Base-by-base conservation (phyloP, 2,113 vertebrate species). In the Ameiurus melas region DNA sequence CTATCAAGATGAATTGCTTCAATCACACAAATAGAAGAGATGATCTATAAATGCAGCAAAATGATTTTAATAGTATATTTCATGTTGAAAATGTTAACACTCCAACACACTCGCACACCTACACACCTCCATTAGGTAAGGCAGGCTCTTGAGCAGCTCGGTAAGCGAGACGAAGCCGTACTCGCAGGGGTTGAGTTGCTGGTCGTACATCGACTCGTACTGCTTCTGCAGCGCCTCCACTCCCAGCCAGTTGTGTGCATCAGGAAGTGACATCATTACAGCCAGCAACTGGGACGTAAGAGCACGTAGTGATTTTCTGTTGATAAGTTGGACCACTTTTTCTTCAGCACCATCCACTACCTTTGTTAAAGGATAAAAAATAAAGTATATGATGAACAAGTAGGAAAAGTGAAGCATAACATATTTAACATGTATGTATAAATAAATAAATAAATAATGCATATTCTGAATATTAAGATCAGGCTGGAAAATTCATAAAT, bases 121-220 rank as follows among this genome's bases (percentile, higher is more conserved):
- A 51, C 7, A 20, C 25, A 98, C 98, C 97, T 99, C 98, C 84
- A 99, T 96, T 33, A 99, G 94, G 90, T 97, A 99, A 30, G 98
- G 98, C 92, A 99, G 94, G 86, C 97, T 99, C 94, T 97, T 98
- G 25, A 99, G 94, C 43, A 99, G 95, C 86, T 99, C 98, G 2
- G 95, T 95, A 90, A 99, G 94, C 30, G 97, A 98, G 92, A 99
- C 95, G 92, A 99, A 99, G 83, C 98, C 98, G 84, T 99, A 99
- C 96, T 99, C 98, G 93, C 97, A 99, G 4, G 98, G 98, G 93
- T 99, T 99, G 66, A 99, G 97, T 0, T 92, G 89, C 73, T 91
- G 83, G 12, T 92, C 94, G 0, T 98, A 95, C 68, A 92, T 88
- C 0, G 58, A 53, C 92, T 95, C 95, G 87, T 99, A 99, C 51